Conservation (phyloP, 2,113 vertebrate genomes). For the Dasyurus viverrinus region DNA sequence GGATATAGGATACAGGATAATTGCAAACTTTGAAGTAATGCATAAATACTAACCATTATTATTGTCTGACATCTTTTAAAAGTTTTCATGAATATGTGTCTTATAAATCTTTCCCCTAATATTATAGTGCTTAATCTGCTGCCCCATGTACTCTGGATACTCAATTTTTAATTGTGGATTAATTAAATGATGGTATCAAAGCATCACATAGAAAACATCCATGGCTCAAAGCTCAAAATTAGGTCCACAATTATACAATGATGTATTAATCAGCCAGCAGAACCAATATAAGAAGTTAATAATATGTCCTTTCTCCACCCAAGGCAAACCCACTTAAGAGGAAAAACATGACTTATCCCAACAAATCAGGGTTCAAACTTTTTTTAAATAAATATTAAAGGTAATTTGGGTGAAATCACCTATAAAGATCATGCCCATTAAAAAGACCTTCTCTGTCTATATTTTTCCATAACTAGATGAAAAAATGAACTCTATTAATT, state of each 20-base stretch:
- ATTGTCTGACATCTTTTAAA: background rate
- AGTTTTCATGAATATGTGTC: background rate
- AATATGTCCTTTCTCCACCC: background rate
- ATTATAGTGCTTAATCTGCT: background rate
- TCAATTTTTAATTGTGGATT: background rate
- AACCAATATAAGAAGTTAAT: background rate
- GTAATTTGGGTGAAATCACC: background rate
- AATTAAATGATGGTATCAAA: background rate
- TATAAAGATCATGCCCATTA: background rate
- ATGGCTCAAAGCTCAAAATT: background rate
- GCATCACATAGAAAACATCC: background rate
- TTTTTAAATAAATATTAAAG: background rate
- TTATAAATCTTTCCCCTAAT: background rate
- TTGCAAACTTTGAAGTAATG: background rate
- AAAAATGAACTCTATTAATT: background rate
- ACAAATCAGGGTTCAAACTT: background rate
- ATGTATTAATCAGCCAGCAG: background rate
- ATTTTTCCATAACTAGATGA: background rate
- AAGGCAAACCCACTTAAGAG: background rate
- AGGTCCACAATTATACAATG: background rate
- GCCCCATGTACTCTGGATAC: background rate
- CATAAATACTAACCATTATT: background rate
- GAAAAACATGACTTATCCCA: background rate
- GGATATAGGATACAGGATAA: too few species aligned
- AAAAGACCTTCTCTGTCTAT: background rate